Evolutionary conservation across 2,888 invertebrate species (phyloP), one percentile per base, ranked within the genome.

Genomic region (Drosophila siamana): DNA sequence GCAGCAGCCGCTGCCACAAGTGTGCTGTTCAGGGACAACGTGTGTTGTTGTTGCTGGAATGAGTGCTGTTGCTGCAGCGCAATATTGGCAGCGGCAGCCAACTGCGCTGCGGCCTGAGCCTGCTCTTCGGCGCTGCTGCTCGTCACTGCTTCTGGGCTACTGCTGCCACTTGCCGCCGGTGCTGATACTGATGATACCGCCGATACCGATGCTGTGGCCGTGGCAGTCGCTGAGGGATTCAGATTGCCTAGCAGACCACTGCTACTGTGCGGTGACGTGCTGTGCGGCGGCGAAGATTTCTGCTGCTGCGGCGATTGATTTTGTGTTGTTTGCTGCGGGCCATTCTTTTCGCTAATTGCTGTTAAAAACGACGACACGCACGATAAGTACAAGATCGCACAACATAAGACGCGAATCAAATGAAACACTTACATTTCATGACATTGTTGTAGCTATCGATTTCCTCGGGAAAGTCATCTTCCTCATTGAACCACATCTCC

Each of bases 401-500:
- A 40, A 22, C 3, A 8, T 2, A n/a, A 36, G 16, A 38, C 4
- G n/a, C 11, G n/a, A 4, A n/a, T n/a, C 6, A 7, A 43, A 6
- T 8, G 19, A 13, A 30, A 2, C 28, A 83, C 89, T 89, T 84
- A 92, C 92, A 90, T 89, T 92, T 92, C 89, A 92, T 92, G 72
- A 91, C 92, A 74, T 89, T 91, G 69, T 90, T 92, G 68, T 92
- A 92, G 46, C 91, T 90, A 74, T 92, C 92, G 41, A 92, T 89
- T 70, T 95, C 96, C 89, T 98, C 97, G 69, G 97, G 96, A 74
- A 96, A 95, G 91, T 98, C 98, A 91, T 98, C 98, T 78, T 99
- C 99, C 88, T 98, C 98, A 91, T 98, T 98, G 93, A 99, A 99
- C 98, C 98, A 99, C 95, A 98, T 97, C 93, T 99, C 99, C 91